phyloP scores from a whole-genome alignment of 2,797 vertebrate species.

The Paguma larvata region DNA sequence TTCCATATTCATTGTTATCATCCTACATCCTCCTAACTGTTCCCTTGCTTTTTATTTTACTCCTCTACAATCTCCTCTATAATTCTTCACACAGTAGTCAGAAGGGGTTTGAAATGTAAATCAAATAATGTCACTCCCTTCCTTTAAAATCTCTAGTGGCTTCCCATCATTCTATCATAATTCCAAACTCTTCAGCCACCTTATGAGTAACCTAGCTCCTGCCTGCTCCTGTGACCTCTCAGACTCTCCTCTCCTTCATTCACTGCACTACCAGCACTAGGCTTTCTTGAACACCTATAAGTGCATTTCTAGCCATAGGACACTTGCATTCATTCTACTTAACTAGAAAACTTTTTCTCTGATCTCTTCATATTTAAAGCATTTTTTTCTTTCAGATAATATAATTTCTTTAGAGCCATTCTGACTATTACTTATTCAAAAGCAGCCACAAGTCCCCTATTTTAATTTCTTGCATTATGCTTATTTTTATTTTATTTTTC shows the following conservation, averaged over 20 bases:
- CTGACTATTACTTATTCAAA: background rate
- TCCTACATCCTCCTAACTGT: background rate
- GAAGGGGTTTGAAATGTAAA: background rate
- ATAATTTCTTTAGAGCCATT: background rate
- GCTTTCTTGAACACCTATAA: background rate
- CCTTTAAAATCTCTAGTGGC: background rate
- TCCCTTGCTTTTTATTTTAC: background rate
- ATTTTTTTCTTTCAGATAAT: background rate
- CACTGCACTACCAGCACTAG: background rate
- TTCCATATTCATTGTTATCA: background rate
- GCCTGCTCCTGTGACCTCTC: background rate
- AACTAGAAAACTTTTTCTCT: background rate
- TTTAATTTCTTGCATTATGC: constrained; percentile 16
- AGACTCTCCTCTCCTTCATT: background rate
- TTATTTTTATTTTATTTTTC: background rate
- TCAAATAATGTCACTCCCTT: background rate
- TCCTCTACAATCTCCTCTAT: background rate
- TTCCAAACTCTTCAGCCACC: background rate
- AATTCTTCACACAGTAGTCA: background rate
- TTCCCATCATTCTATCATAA: background rate
- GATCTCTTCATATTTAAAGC: background rate
- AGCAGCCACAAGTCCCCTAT: background rate
- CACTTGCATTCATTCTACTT: background rate
- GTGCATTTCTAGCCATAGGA: background rate
- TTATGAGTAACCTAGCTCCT: background rate